A percentile compares a stretch with the other conserved stretches of the same genome.
Conservation (phyloP, 2,888 invertebrate genomes). For the Brachypalpus laphriformis region DNA sequence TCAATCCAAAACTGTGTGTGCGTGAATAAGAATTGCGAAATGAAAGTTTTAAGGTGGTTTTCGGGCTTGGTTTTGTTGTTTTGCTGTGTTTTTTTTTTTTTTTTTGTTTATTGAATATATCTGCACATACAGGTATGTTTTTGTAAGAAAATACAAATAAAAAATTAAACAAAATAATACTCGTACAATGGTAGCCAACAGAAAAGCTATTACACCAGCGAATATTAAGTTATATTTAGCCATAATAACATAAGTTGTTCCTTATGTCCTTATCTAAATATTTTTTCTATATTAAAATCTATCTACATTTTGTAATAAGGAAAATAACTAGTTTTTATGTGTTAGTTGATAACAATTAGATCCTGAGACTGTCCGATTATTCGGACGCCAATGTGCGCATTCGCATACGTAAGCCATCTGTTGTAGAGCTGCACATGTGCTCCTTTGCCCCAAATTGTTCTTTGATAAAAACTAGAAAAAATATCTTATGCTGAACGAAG, state of each 20-base stretch:
- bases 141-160: conserved; percentile 16
- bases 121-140: conserved; percentile 32
- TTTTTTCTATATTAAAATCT: neutral
- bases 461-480: no score
- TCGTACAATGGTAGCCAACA: conserved; percentile 12
- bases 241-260: neutral
- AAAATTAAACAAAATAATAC: conserved; percentile 6
- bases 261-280: neutral
- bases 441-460: no score
- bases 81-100: conserved; percentile 53
- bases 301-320: neutral
- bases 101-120: conserved; percentile 42
- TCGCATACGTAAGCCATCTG: no score
- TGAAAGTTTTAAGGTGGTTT: conserved; percentile 58
- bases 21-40: conserved; percentile 59
- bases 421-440: no score
- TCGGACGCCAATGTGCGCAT: no score
- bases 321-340: neutral
- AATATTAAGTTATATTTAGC: neutral
- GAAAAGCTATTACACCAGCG: conserved; percentile 19
- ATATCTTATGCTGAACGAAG: no score
- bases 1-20: conserved; percentile 57
- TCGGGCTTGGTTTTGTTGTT: conserved; percentile 63
- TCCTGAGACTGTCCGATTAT: no score
- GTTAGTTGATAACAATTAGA: no score